These are phyloP conservation scores for Trissolcus basalis DNA, from an alignment of 1,140 invertebrate species.

Conservation along the genomic window DNA sequence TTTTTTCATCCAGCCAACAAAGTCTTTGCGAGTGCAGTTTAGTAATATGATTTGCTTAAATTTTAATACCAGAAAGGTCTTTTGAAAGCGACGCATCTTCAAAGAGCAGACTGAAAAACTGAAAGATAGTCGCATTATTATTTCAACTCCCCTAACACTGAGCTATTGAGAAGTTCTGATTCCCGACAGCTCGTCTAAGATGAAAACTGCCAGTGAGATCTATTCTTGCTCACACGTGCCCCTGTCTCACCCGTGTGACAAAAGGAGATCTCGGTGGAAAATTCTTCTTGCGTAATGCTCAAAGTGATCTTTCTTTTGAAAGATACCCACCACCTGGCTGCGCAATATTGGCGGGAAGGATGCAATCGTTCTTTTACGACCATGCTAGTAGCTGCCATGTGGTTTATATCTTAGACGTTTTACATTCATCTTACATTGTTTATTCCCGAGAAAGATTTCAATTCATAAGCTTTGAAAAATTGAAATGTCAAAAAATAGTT, in stretches of 20 bases:
- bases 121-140: constrained; percentile 46
- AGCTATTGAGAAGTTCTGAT: constrained; percentile 46
- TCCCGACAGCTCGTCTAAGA: constrained; percentile 39
- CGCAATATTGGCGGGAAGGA: constrained; percentile 47
- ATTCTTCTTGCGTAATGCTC: constrained; percentile 56
- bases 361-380: constrained; percentile 32
- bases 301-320: constrained; percentile 54
- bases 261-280: constrained; percentile 58
- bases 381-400: constrained; percentile 13
- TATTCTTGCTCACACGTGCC: constrained; percentile 61
- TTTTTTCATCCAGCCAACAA: neutral
- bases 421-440: neutral
- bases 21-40: constrained; percentile 3
- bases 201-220: constrained; percentile 36
- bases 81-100: constrained; percentile 20
- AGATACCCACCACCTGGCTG: constrained; percentile 46
- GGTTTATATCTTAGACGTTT: neutral
- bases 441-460: too few species aligned
- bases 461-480: too few species aligned
- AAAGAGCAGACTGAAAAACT: constrained; percentile 31
- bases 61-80: constrained; percentile 30
- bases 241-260: constrained; percentile 53
- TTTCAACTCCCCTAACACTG: constrained; percentile 43
- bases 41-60: constrained; percentile 36
- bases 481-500: too few species aligned